Conservation (phyloP, 2,797 vertebrate genomes). For the Thaleichthys pacificus region DNA sequence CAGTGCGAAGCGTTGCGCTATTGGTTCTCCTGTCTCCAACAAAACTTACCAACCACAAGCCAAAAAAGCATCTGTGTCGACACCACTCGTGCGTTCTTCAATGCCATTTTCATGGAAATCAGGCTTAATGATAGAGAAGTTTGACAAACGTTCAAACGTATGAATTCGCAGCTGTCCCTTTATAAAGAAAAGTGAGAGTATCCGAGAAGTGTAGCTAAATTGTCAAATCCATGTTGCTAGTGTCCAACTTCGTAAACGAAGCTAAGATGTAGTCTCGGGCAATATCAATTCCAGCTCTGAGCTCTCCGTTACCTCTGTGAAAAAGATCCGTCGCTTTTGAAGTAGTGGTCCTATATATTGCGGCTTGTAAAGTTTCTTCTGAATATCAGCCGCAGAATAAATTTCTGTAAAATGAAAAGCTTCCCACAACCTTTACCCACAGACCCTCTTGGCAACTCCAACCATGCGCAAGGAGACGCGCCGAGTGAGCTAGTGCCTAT, state of each 20-base stretch:
- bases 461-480: not conserved
- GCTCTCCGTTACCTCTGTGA: not conserved
- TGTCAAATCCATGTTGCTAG: no score
- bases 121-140: not conserved
- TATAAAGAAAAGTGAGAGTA: not conserved
- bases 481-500: not conserved
- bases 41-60: conserved; percentile 39
- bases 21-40: not conserved
- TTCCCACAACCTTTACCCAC: not conserved
- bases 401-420: not conserved
- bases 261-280: not conserved
- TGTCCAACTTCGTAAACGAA: not conserved
- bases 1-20: not conserved
- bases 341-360: not conserved
- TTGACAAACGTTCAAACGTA: not conserved
- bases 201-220: not conserved
- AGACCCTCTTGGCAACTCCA: conserved; percentile 6
- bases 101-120: conserved; percentile 15
- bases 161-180: not conserved
- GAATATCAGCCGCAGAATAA: not conserved
- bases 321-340: not conserved
- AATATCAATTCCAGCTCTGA: not conserved
- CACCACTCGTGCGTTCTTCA: conserved; percentile 15
- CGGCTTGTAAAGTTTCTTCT: not conserved
- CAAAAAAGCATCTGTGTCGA: conserved; percentile 29